Conservation (phyloP, 2,113 vertebrate genomes). For the Neotragus moschatus region DNA sequence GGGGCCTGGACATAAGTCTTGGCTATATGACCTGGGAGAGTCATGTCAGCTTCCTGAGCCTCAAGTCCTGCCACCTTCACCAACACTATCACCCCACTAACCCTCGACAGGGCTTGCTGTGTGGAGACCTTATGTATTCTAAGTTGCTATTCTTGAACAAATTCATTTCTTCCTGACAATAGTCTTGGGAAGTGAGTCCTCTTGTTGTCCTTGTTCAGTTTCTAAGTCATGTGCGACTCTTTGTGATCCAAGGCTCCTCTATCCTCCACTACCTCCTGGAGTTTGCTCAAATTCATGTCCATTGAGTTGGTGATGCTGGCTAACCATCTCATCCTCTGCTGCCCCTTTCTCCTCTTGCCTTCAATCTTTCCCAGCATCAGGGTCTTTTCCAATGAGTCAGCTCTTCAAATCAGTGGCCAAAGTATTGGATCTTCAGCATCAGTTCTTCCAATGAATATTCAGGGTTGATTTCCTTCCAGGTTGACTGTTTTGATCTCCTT, state of each 20-base stretch:
- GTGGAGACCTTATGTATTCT: not conserved
- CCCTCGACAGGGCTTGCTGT: not conserved
- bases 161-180: not conserved
- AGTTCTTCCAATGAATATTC: not conserved
- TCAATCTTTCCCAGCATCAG: not conserved
- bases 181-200: not conserved
- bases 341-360: not conserved
- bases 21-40: not conserved
- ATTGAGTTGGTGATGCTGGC: not conserved
- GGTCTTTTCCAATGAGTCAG: not conserved
- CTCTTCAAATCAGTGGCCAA: not conserved
- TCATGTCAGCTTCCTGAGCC: not conserved
- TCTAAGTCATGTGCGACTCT: not conserved
- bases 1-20: not conserved
- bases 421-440: not conserved
- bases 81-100: rapidly evolving
- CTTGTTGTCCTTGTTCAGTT: not conserved
- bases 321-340: not conserved
- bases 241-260: not conserved
- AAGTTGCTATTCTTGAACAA: not conserved
- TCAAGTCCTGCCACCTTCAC: rapidly evolving
- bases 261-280: not conserved
- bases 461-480: not conserved
- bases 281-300: not conserved
- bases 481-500: not conserved